Evolutionary conservation across 1,140 invertebrate species (phyloP).

Genomic region (Vanessa tameamea): DNA sequence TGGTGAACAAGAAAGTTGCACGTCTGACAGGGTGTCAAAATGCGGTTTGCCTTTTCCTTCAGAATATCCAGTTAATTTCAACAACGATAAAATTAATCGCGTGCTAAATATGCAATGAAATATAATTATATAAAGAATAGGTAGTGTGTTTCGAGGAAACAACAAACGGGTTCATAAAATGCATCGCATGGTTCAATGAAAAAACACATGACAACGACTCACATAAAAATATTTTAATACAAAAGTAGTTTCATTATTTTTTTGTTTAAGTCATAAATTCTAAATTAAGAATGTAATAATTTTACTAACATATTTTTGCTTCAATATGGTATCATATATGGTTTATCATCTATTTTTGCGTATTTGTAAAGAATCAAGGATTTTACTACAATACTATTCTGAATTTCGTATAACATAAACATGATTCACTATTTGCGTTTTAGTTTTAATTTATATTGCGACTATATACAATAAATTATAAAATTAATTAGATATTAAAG

Average conservation of each 20-base stretch:
- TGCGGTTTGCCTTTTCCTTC: slow-evolving; percentile 48
- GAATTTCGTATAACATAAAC: too few species aligned
- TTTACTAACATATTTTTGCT: too few species aligned
- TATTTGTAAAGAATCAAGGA: too few species aligned
- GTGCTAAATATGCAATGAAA: not conserved
- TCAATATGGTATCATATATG: too few species aligned
- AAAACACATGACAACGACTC: too few species aligned
- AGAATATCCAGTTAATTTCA: slow-evolving; percentile 23
- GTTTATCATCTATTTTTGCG: too few species aligned
- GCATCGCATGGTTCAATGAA: not conserved
- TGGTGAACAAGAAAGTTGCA: slow-evolving; percentile 63
- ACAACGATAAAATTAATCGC: slow-evolving; percentile 10
- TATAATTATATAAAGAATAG: not conserved
- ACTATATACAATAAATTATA: not conserved
- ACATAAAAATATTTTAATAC: too few species aligned
- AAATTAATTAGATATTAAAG: not conserved
- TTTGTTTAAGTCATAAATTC: too few species aligned
- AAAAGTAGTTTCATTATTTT: too few species aligned
- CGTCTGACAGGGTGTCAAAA: slow-evolving; percentile 51
- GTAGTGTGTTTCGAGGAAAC: not conserved
- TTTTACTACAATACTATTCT: too few species aligned
- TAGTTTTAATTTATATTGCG: not conserved
- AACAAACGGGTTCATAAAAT: not conserved
- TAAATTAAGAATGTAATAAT: too few species aligned
- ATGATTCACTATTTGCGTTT: not conserved